Evolutionary conservation across 2,888 invertebrate species (phyloP).

Genomic region (Cyclophora punctaria): DNA sequence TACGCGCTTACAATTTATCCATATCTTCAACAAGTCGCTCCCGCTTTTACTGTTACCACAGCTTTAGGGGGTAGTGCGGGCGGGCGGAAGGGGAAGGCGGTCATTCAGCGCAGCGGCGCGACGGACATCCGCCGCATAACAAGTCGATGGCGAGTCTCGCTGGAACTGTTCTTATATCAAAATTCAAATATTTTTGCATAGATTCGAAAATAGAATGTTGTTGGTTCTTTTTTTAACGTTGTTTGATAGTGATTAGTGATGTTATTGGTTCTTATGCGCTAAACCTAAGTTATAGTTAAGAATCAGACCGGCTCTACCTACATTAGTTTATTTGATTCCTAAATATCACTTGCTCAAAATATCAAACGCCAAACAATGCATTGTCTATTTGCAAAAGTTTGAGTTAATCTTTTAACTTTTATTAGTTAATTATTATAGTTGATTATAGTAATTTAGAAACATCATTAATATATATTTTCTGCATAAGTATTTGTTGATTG

Average conservation of each 20-base stretch:
- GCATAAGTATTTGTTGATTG: too few species aligned
- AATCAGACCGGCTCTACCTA: too few species aligned
- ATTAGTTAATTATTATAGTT: too few species aligned
- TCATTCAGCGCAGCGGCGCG: conserved; percentile 75
- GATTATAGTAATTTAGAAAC: too few species aligned
- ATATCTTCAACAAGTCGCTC: conserved; percentile 15
- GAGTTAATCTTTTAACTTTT: too few species aligned
- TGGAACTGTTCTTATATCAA: conserved; percentile 59
- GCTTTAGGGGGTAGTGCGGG: conserved; percentile 30
- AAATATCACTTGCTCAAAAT: too few species aligned
- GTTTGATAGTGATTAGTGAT: conserved; percentile 1
- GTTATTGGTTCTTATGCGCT: background rate
- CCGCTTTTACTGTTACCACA: conserved; percentile 22
- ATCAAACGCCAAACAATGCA: too few species aligned
- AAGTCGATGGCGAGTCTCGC: conserved; percentile 67
- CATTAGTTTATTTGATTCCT: too few species aligned
- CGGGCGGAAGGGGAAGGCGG: conserved; percentile 68
- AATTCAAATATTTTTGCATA: conserved; percentile 38
- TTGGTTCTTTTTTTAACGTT: conserved; percentile 14
- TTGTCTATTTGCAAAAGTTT: too few species aligned
- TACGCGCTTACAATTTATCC: too few species aligned
- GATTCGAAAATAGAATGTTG: conserved; percentile 44
- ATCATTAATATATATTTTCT: too few species aligned
- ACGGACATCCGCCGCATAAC: conserved; percentile 76
- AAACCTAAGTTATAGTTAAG: background rate